Base-by-base conservation (phyloP, 2,888 invertebrate species). In the Drosophila histrio region DNA sequence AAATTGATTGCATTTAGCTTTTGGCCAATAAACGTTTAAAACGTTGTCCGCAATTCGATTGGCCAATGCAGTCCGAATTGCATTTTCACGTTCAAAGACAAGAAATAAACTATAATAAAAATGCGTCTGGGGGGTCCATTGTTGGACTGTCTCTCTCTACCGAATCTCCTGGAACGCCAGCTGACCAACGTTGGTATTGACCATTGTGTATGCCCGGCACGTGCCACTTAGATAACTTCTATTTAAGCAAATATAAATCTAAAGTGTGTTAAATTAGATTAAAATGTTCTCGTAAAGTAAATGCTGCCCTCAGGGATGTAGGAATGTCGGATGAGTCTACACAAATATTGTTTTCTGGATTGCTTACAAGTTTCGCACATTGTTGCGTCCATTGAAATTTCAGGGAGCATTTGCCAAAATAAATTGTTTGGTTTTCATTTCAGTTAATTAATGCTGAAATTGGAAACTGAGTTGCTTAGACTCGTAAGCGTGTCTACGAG, bases 181-280 rank as follows among this genome's bases (percentile, higher is more conserved):
- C 60, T 72, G 73, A 60, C 72, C 77, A 65, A 11, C 28, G 13
- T 34, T 49, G 54, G 32, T 44, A 30, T 28, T 19, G 44, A 15
- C 8, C 19, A 50, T 67, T 77, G 61, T 46, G 60, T 61, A 85
- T 88, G 84, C 85, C 32, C 47, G 65, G 71, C 85, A 85, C 85
- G 85, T 85, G 66, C 76, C 75, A 72, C 64, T 72, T 62, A 80
- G 84, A 85, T 88, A 88, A 86, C 80, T 85, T 88, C 88, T 78
- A 86, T 86, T 85, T 88, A 85, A 88, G 84, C 84, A 88, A 85
- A 85, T 88, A 85, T 85, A 85, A 88, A 88, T 85, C 84, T 83
- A 86, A 85, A 86, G 87, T 87, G 88, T 83, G 85, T 80, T 88
- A 85, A 85, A 85, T 88, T 86, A 84, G 84, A 88, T 85, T 86